Evolutionary conservation across 1,140 invertebrate species (phyloP), one percentile per base, ranked within the genome.

Genomic region (Cyclina sinensis): DNA sequence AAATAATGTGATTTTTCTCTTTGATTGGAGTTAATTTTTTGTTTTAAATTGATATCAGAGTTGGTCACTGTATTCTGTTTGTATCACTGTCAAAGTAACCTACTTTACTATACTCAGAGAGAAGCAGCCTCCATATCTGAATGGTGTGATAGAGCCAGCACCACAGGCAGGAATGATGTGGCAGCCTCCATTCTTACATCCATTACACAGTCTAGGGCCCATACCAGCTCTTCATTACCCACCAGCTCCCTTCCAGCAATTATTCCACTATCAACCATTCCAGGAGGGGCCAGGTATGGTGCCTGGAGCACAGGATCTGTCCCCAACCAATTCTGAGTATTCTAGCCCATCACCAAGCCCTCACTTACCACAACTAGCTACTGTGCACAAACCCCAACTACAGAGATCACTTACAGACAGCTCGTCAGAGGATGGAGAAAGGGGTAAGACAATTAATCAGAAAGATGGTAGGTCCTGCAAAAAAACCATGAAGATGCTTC

Each of bases 281-380:
- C 39, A 51, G 35, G 79, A 35, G 27, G 65, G 14, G 12, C 21
- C 9, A 0, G 81, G 21, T 12, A 32, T 51, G 32, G 57, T 39
- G 21, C 27, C 37, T 32, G 83, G 68, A 4, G 32, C 48, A 32
- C 32, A 35, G 30, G 70, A 62, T 14, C 12, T 54, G 21, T 88
- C 86, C 54, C 59, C 76, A 59, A 32, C 86, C 43, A 88, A 88
- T 65, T 88, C 74, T 27, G 86, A 88, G 76, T 57, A 62, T 65
- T 88, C 76, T n/a, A 80, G 76, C 14, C 86, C 86, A 46, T 70
- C 76, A 4, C 86, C 57, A 0, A 88, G 76, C 65, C 86, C 86
- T 5, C 84, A 86, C 35, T 35, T 81, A n/a, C 74, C 74, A 9
- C 43, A 68, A 0, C 12, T 48, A 14, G n/a, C 43, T 32, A n/a